Evolutionary conservation across 30 jellyfish, hydroid and myxozoan species (phyloP).

Genomic region (Hydractinia echinata): DNA sequence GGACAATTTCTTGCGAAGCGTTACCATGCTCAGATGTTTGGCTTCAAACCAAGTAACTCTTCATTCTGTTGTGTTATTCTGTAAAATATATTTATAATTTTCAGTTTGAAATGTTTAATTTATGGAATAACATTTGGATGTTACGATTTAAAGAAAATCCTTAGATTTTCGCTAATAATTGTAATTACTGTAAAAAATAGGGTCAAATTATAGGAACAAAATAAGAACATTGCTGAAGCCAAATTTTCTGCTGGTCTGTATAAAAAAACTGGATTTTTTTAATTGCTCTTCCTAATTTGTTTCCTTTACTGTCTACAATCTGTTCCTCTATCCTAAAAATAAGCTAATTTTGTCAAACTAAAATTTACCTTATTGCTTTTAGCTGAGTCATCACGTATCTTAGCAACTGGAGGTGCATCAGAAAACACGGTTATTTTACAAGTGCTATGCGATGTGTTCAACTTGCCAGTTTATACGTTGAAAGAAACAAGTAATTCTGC

Average conservation of each 20-base stretch:
- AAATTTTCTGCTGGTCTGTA: too few relatives aligned
- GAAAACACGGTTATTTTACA: conserved; percentile 54
- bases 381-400: conserved; percentile 45
- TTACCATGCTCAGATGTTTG: conserved; percentile 64
- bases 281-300: too few relatives aligned
- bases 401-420: conserved; percentile 98
- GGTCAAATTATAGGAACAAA: neutral
- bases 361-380: neutral
- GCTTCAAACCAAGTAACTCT: conserved; percentile 43
- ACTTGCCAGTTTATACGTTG: conserved; percentile 51
- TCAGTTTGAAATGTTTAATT: too few relatives aligned
- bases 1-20: conserved; percentile 82
- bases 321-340: neutral
- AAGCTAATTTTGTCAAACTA: neutral
- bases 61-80: too few relatives aligned
- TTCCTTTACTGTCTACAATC: too few relatives aligned
- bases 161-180: neutral
- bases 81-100: too few relatives aligned
- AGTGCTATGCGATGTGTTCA: conserved; percentile 56
- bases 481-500: conserved; percentile 70
- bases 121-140: too few relatives aligned
- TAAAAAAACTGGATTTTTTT: too few relatives aligned
- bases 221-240: neutral
- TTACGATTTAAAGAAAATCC: too few relatives aligned
- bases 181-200: neutral